Percentiles rank a stretch among this genome's conserved stretches.
Evolutionary conservation across 2,888 invertebrate species (phyloP).

Genomic region (Aspidiotus destructor): DNA sequence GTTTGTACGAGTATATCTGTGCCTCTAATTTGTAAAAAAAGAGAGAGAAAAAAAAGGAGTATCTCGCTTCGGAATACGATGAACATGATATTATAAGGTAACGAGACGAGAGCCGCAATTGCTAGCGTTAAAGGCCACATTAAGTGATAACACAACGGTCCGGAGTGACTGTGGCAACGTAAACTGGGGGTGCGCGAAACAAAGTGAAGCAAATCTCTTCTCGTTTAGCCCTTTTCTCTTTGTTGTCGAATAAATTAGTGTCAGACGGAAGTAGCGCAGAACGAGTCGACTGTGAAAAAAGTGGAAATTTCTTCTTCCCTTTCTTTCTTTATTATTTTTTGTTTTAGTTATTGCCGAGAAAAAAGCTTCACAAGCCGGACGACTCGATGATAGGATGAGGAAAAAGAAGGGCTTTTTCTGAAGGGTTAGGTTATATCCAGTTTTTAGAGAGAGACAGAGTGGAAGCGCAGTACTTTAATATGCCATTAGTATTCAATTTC

Average conservation of each 20-base stretch:
- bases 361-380: neutral
- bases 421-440: neutral
- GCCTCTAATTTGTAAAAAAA: neutral
- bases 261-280: constrained; percentile 26
- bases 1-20: no score
- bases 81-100: neutral
- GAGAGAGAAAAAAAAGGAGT: constrained; percentile 10
- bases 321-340: no score
- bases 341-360: neutral
- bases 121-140: constrained; percentile 1
- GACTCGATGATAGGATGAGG: neutral
- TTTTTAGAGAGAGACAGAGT: neutral
- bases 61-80: neutral
- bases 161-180: neutral
- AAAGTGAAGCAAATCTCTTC: constrained; percentile 29
- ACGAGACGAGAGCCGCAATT: constrained; percentile 1
- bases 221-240: constrained; percentile 11
- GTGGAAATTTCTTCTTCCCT: constrained; percentile 8
- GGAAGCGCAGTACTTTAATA: constrained; percentile 28
- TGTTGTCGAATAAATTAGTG: constrained; percentile 29
- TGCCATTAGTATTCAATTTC: constrained; percentile 31
- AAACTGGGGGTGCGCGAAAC: constrained; percentile 14
- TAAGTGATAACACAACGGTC: neutral
- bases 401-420: constrained; percentile 1
- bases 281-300: constrained; percentile 29